These are phyloP conservation scores for Callithrix jacchus DNA, from an alignment of 2,113 vertebrate genomes.

Conservation along the genomic window DNA sequence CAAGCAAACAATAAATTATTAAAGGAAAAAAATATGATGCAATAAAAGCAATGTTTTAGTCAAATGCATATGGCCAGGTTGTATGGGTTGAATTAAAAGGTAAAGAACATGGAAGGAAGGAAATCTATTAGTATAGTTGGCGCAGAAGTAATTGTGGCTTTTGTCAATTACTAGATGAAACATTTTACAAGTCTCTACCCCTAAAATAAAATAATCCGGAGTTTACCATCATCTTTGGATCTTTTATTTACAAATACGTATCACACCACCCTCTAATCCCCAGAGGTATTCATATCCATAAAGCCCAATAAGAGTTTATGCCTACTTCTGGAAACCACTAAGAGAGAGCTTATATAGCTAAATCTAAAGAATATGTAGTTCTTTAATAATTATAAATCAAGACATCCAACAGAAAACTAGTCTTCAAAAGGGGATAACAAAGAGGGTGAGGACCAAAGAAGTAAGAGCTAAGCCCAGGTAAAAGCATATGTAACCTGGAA, in stretches of 20 bases:
- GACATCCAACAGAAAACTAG: background rate
- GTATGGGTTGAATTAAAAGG: background rate
- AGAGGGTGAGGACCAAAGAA: background rate
- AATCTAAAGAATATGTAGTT: background rate
- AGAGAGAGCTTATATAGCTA: background rate
- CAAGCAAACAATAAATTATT: background rate
- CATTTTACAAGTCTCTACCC: background rate
- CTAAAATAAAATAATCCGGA: background rate
- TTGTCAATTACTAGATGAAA: background rate
- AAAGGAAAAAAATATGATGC: background rate
- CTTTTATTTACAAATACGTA: background rate
- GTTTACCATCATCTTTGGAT: background rate
- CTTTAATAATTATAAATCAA: constrained; percentile 1
- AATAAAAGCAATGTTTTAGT: background rate
- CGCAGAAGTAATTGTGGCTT: too few relatives aligned
- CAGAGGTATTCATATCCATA: background rate
- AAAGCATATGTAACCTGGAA: background rate
- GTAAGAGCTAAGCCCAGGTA: background rate
- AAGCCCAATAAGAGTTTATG: background rate
- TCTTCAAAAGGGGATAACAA: constrained; percentile 17
- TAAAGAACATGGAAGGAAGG: background rate
- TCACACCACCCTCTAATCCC: background rate
- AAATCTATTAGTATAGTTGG: background rate
- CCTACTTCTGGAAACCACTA: background rate
- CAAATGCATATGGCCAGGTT: background rate